phyloP scores from a whole-genome alignment of 2,888 invertebrate species.

The Malachius bipustulatus region DNA sequence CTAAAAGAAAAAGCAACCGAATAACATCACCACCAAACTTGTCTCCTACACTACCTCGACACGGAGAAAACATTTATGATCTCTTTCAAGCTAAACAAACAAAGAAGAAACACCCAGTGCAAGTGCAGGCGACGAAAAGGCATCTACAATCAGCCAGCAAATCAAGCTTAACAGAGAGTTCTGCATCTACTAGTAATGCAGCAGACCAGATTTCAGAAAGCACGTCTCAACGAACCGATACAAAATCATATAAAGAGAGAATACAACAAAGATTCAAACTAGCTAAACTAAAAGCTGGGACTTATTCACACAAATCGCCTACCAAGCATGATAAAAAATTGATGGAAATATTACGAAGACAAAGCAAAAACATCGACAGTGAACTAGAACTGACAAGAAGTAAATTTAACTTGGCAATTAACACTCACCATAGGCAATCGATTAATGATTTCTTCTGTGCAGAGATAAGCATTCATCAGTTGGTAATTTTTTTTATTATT shows the following conservation, averaged over 20 bases:
- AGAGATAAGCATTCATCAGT: too few species aligned
- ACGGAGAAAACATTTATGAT: constrained; percentile 8
- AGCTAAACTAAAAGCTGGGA: constrained; percentile 31
- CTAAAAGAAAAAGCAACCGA: constrained; percentile 14
- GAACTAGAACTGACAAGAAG: constrained; percentile 17
- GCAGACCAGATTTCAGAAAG: too few species aligned
- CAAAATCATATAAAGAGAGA: constrained; percentile 34
- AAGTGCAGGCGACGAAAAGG: constrained; percentile 8
- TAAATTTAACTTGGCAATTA: constrained; percentile 15
- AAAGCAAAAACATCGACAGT: constrained; percentile 23
- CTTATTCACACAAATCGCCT: constrained; percentile 23
- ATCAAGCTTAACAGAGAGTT: constrained; percentile 15
- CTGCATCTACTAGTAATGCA: constrained; percentile 11
- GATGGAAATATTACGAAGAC: constrained; percentile 24
- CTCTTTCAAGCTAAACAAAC: background rate
- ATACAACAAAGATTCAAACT: constrained; percentile 32
- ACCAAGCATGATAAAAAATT: constrained; percentile 19
- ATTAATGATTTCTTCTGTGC: constrained; percentile 19
- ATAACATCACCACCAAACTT: constrained; percentile 13
- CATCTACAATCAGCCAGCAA: background rate
- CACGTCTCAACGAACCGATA: constrained; percentile 18
- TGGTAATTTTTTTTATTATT: background rate
- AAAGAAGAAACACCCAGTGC: background rate
- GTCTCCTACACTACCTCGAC: constrained; percentile 6
- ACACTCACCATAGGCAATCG: constrained; percentile 15